Evolutionary conservation across 2,888 invertebrate genomes (phyloP).

Genomic region (Nemurella pictetii): DNA sequence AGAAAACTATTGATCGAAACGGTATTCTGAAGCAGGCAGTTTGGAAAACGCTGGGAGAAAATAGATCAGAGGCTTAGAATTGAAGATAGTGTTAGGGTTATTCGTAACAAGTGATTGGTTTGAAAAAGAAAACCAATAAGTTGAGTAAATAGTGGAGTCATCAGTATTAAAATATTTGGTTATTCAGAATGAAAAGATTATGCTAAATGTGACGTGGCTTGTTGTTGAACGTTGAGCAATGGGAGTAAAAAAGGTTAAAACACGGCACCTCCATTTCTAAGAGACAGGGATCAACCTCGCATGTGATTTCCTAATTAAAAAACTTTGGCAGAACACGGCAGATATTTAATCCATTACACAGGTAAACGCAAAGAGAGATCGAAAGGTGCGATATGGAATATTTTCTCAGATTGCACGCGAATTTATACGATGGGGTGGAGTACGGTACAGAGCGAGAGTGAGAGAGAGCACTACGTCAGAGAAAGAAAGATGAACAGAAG

Average conservation of each 20-base stretch:
- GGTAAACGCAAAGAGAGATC: not conserved
- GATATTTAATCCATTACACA: not conserved
- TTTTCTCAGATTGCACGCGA: not conserved
- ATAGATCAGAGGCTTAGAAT: no score
- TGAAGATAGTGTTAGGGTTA: no score
- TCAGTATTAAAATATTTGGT: no score
- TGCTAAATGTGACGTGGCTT: no score
- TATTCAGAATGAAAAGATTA: no score
- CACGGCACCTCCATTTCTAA: not conserved
- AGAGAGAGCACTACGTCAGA: not conserved
- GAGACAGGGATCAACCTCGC: not conserved
- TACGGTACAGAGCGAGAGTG: not conserved
- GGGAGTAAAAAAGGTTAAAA: not conserved
- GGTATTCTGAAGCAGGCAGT: no score
- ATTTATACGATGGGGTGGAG: not conserved
- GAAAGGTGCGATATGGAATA: not conserved
- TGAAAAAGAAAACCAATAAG: no score
- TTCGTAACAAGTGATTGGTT: no score
- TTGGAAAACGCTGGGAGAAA: no score
- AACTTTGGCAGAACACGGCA: not conserved
- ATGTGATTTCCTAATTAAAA: not conserved
- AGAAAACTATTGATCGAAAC: no score
- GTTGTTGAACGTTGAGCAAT: no score
- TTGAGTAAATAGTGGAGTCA: no score
- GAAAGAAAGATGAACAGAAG: not conserved